These are phyloP conservation scores for Akabosia matsudoensis DNA, from an alignment of 1,140 invertebrate species.

Conservation along the genomic window DNA sequence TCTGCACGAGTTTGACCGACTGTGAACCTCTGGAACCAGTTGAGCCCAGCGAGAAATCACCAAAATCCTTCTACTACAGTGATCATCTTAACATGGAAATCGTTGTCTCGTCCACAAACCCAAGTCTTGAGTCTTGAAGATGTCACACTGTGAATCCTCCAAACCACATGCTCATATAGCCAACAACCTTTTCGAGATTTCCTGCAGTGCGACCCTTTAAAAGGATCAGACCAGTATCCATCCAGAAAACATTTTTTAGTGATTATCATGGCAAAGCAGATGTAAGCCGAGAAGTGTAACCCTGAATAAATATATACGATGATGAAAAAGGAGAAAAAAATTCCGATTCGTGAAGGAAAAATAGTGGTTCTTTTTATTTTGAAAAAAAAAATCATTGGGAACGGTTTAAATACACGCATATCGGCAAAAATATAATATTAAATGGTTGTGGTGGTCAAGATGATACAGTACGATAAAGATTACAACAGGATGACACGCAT, in stretches of 20 bases:
- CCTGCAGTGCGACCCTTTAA: background rate
- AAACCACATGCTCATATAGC: background rate
- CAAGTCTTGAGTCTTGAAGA: background rate
- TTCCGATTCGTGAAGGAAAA: background rate
- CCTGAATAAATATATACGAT: background rate
- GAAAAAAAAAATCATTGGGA: background rate
- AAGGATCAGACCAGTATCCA: background rate
- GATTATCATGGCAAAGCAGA: background rate
- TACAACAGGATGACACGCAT: background rate
- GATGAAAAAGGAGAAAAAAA: background rate
- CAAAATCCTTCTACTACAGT: background rate
- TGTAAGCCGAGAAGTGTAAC: background rate
- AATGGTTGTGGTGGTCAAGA: background rate
- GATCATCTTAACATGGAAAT: background rate
- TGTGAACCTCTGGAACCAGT: background rate
- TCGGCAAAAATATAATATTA: background rate
- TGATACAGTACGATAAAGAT: background rate
- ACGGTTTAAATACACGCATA: background rate
- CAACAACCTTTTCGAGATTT: background rate
- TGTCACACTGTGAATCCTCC: background rate
- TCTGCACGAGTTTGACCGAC: background rate
- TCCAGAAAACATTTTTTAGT: background rate
- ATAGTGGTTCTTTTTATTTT: background rate
- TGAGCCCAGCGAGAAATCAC: background rate
- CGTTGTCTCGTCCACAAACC: background rate